Evolutionary conservation across 2,797 vertebrate genomes (phyloP).

Genomic region (Petrocephalus sullivani): DNA sequence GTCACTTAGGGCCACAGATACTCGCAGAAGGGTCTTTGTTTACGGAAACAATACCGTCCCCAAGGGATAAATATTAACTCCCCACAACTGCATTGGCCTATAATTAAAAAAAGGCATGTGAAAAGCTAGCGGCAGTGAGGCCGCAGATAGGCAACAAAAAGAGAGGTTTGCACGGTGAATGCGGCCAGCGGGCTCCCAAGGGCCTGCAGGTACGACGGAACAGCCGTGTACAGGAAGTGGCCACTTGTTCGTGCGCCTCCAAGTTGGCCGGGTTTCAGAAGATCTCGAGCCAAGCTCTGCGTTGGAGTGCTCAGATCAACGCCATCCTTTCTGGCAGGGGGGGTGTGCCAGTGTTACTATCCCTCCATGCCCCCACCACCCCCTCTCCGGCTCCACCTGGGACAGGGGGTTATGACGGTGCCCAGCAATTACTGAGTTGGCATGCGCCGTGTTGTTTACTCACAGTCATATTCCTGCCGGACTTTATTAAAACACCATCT

Average conservation of each 20-base stretch:
- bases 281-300: conserved; percentile 56
- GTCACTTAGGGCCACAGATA: not conserved
- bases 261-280: conserved; percentile 65
- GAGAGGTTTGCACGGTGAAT: not conserved
- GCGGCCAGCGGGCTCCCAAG: no score
- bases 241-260: conserved; percentile 66
- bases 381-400: conserved; percentile 80
- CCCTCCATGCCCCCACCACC: conserved; percentile 54
- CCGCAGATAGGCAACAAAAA: not conserved
- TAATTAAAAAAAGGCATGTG: not conserved
- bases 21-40: not conserved
- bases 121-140: not conserved
- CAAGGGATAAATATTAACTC: not conserved
- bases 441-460: conserved; percentile 95
- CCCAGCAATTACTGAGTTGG: conserved; percentile 99
- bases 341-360: conserved; percentile 85
- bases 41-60: not conserved
- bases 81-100: not conserved
- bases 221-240: conserved; percentile 59
- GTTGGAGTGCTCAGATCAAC: conserved; percentile 61
- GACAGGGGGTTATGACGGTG: conserved; percentile 87
- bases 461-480: conserved; percentile 99
- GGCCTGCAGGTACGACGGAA: conserved; percentile 47
- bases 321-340: conserved; percentile 73
- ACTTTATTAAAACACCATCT: conserved; percentile 99